Evolutionary conservation across 2,888 invertebrate genomes (phyloP), one percentile per base, ranked within the genome.

Genomic region (Pammene aurita): DNA sequence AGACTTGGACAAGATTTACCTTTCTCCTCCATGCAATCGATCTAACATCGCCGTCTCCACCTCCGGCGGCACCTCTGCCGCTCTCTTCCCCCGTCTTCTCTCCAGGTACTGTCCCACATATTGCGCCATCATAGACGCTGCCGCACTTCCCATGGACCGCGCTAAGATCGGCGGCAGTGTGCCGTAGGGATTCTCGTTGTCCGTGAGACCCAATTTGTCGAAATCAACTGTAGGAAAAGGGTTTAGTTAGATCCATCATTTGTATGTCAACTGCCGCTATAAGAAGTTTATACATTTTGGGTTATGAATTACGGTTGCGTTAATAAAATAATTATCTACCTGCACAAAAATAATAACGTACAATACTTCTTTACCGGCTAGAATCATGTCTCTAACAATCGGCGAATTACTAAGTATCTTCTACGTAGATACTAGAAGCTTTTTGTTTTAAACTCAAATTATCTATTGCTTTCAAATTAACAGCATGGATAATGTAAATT

Each of bases 171-270:
- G 95, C 0, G 97, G 96, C 67, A 97, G 85, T 55, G 95, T 95
- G 14, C 97, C 97, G 79, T 96, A 95, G 0, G 97, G 97, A 88
- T 97, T 97, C 82, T 97, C 96, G 82, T 97, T 97, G 82, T 97
- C 97, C n/a, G 97, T 97, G 76, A 97, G 84, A 13, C 97, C 97
- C 74, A 97, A 88, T 84, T 96, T 96, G 86, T 96, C 96, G 83
- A 97, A 97, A 81, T 97, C 96, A 85, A 97, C 97, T 97, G 92
- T 46, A 57, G 14, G 9, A 58, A 58, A 48, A 26, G 9, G 35
- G 7, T 35, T 34, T 16, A 18, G 41, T 26, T 52, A 38, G 35
- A 42, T 34, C 14, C 26, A 34, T 44, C 0, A 4, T 16, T 63
- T 42, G 9, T 6, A 16, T 41, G 41, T 26, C 16, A 48, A 13